Evolutionary conservation across 2,888 invertebrate species (phyloP).

Genomic region (Aproaerema taeniolella): DNA sequence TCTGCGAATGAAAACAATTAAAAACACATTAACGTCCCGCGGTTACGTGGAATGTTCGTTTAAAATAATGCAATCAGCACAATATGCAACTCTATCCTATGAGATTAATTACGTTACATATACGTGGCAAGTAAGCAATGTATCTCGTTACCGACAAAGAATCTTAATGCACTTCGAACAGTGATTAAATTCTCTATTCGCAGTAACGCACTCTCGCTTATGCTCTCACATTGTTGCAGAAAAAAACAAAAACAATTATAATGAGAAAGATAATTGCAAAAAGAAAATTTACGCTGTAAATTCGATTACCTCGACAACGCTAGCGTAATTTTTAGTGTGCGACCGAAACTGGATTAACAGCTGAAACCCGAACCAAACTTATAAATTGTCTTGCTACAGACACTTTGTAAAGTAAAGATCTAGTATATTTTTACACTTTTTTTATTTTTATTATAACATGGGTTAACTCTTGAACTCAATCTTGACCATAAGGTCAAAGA

Average conservation of each 20-base stretch:
- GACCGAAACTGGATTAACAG: no score
- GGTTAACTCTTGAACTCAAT: no score
- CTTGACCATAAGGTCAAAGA: no score
- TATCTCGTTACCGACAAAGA: background rate
- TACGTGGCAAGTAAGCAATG: no score
- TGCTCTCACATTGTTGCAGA: background rate
- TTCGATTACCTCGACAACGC: background rate
- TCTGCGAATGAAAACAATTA: background rate
- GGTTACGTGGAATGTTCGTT: background rate
- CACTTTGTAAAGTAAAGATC: no score
- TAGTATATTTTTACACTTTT: no score
- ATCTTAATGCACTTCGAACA: background rate
- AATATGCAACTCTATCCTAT: slow-evolving; percentile 1
- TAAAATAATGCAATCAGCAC: slow-evolving; percentile 9
- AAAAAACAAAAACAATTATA: background rate
- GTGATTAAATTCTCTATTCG: background rate
- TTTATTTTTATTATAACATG: no score
- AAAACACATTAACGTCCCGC: background rate
- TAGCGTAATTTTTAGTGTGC: no score
- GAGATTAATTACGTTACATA: slow-evolving; percentile 8
- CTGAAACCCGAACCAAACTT: no score
- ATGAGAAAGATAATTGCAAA: background rate
- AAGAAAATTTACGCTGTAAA: background rate
- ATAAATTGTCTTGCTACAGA: no score
- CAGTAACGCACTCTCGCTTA: background rate